Evolutionary conservation across 2,797 vertebrate species (phyloP).

Genomic region (Lycodopsis pacificus): DNA sequence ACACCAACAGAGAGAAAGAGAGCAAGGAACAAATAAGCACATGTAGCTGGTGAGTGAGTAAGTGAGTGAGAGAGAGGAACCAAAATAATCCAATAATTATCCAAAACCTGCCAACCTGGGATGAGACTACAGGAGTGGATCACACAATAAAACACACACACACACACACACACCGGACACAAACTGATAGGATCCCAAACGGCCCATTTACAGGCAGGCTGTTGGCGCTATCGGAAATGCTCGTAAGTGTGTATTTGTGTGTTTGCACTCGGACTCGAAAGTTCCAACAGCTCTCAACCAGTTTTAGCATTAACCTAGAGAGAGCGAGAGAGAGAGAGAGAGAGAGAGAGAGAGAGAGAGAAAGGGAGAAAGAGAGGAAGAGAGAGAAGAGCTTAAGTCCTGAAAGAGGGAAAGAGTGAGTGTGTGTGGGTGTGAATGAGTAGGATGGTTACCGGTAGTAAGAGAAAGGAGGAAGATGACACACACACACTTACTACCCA

Average conservation of each 20-base stretch:
- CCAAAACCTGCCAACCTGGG: slow-evolving; percentile 10
- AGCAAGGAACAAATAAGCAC: neutral
- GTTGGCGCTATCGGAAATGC: slow-evolving; percentile 49
- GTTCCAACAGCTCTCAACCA: slow-evolving; percentile 62
- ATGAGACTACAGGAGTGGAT: slow-evolving; percentile 12
- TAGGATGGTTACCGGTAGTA: slow-evolving; percentile 49
- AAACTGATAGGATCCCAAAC: slow-evolving; percentile 58
- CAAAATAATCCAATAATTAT: neutral
- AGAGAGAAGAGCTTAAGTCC: slow-evolving; percentile 9
- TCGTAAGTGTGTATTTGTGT: slow-evolving; percentile 17
- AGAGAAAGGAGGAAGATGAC: slow-evolving; percentile 45
- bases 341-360: slow-evolving; percentile 2
- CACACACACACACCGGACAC: slow-evolving; percentile 16
- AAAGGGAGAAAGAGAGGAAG: slow-evolving; percentile 14
- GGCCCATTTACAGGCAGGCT: slow-evolving; percentile 58
- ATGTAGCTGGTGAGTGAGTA: neutral
- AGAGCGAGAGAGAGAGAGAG: neutral
- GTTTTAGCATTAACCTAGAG: slow-evolving; percentile 66
- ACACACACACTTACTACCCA: slow-evolving; percentile 43
- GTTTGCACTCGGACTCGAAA: slow-evolving; percentile 17
- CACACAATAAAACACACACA: slow-evolving; percentile 1
- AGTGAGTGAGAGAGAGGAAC: neutral
- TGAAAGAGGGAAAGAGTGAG: slow-evolving; percentile 20
- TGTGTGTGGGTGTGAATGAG: slow-evolving; percentile 43
- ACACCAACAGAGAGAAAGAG: slow-evolving; percentile 1